Evolutionary conservation across 2,888 invertebrate species (phyloP).

Genomic region (Philhelius pedissequus): DNA sequence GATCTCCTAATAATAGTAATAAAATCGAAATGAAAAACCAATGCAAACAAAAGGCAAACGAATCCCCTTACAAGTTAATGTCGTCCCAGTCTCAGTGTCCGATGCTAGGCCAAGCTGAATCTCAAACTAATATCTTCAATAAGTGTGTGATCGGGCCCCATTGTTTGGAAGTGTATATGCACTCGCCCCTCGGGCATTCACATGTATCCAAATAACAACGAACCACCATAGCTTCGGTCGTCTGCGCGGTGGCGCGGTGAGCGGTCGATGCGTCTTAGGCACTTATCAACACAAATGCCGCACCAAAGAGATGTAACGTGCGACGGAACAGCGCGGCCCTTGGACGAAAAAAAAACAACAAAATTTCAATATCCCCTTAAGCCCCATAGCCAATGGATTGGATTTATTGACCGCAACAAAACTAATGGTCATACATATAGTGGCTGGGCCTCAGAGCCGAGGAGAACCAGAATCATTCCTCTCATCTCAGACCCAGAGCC

Average conservation of each 20-base stretch:
- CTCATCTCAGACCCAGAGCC: neutral
- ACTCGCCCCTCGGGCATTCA: slow-evolving; percentile 35
- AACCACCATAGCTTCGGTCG: neutral
- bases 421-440: slow-evolving; percentile 57
- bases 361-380: slow-evolving; percentile 67
- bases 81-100: neutral
- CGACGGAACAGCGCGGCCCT: too few relatives aligned
- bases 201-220: neutral
- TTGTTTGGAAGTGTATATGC: slow-evolving; percentile 38
- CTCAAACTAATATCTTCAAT: slow-evolving; percentile 43
- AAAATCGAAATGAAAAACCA: slow-evolving; percentile 58
- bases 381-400: slow-evolving; percentile 68
- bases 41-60: slow-evolving; percentile 37
- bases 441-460: slow-evolving; percentile 39
- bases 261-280: neutral
- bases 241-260: too few relatives aligned
- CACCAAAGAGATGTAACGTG: neutral
- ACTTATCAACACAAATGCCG: slow-evolving; percentile 49
- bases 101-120: neutral
- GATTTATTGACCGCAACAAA: slow-evolving; percentile 68
- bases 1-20: slow-evolving; percentile 67
- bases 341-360: slow-evolving; percentile 31
- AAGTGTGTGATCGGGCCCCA: slow-evolving; percentile 44
- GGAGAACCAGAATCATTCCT: slow-evolving; percentile 30
- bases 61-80: too few relatives aligned